A percentile compares a stretch with the other conserved stretches of the same genome.
These are phyloP conservation scores for Eremophila alpestris DNA, from an alignment of 2,797 vertebrate species.

Conservation along the genomic window DNA sequence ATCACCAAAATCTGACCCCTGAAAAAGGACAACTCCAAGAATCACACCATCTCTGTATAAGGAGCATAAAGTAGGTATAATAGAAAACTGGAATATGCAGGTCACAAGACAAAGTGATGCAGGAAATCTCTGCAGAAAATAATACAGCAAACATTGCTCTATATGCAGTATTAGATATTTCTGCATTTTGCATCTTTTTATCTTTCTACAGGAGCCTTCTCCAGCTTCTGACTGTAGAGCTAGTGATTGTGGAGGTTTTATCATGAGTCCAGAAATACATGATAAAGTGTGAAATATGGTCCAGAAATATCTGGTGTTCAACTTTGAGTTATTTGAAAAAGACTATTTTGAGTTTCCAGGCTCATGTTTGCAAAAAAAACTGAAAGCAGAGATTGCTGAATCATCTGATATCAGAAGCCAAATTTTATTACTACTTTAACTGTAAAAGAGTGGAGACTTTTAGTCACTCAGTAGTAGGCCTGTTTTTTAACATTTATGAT, in stretches of 20 bases:
- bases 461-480: not conserved
- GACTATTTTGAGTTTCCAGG: not conserved
- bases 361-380: not conserved
- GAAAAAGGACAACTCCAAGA: not conserved
- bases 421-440: not conserved
- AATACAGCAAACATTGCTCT: not conserved
- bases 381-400: not conserved
- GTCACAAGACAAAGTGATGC: not conserved
- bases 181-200: not conserved
- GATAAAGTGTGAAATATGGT: not conserved
- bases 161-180: not conserved
- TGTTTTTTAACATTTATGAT: not conserved
- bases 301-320: not conserved
- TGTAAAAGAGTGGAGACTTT: not conserved
- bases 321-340: not conserved
- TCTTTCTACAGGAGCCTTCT: not conserved
- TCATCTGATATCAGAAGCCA: not conserved
- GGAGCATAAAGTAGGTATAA: not conserved
- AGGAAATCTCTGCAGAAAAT: not conserved
- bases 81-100: not conserved
- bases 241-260: not conserved
- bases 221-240: not conserved
- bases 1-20: not conserved
- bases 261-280: not conserved
- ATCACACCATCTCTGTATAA: not conserved